Evolutionary conservation across 2,888 invertebrate species (phyloP).

Genomic region (Dynastes tityus): DNA sequence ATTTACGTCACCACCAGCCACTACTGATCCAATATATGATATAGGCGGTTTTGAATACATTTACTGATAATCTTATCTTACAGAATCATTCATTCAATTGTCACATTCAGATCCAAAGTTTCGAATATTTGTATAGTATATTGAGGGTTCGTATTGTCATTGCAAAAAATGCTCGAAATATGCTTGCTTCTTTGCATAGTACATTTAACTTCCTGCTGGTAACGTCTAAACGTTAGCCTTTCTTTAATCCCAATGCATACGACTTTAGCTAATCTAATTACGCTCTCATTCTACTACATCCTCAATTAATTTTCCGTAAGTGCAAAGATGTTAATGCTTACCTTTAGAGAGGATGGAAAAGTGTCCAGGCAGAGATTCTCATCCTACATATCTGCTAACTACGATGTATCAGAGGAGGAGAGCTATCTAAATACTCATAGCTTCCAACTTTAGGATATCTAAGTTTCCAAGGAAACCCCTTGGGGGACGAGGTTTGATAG

Average conservation of each 20-base stretch:
- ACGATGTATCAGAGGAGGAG: neutral
- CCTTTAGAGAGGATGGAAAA: constrained; percentile 30
- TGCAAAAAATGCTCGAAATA: too few relatives aligned
- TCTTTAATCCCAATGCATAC: constrained; percentile 18
- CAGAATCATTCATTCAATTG: too few relatives aligned
- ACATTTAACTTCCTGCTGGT: constrained; percentile 5
- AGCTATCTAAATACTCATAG: neutral
- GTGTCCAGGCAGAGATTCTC: constrained; percentile 11
- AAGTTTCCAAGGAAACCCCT: constrained; percentile 20
- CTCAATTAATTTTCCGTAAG: constrained; percentile 44
- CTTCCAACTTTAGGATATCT: neutral
- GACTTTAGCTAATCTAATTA: constrained; percentile 37
- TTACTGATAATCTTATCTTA: too few relatives aligned
- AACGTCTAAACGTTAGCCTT: constrained; percentile 26
- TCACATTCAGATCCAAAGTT: too few relatives aligned
- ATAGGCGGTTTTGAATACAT: too few relatives aligned
- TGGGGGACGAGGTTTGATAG: constrained; percentile 3
- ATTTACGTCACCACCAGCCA: too few relatives aligned
- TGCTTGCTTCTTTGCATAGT: too few relatives aligned
- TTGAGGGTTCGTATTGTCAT: too few relatives aligned
- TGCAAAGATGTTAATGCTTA: constrained; percentile 36
- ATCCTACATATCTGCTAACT: neutral
- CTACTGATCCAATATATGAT: too few relatives aligned
- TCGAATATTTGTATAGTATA: too few relatives aligned
- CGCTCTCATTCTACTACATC: constrained; percentile 5